Conservation (phyloP, 2,797 vertebrate species). For the Tangara arthus region DNA sequence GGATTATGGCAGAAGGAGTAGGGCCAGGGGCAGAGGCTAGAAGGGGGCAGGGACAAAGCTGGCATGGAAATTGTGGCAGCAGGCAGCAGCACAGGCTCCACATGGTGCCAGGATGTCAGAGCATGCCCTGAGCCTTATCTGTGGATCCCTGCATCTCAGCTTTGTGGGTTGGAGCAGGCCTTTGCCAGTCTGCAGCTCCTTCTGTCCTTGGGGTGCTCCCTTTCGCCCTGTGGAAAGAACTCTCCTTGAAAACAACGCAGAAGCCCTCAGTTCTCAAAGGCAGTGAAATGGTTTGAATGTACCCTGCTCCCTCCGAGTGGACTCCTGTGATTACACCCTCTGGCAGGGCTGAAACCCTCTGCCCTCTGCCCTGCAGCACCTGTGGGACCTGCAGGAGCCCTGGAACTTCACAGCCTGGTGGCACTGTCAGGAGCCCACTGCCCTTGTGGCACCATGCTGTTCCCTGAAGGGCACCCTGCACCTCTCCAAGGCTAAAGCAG, state of each 20-base stretch:
- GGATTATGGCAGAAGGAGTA: background rate
- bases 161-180: background rate
- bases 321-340: accelerated
- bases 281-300: accelerated
- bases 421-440: background rate
- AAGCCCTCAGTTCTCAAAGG: background rate
- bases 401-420: background rate
- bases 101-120: background rate
- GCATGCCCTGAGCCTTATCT: accelerated
- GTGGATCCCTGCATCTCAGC: background rate
- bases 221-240: background rate
- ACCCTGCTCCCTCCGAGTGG: background rate
- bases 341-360: background rate
- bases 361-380: background rate
- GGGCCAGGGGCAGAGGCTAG: background rate
- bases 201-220: background rate
- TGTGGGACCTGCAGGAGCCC: background rate
- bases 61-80: background rate
- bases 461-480: background rate
- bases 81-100: accelerated
- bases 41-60: background rate
- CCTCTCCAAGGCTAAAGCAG: background rate
- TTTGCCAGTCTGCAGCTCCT: background rate
- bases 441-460: background rate
- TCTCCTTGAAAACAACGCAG: background rate